A percentile compares a stretch with the other conserved stretches of the same genome.
phyloP scores from a whole-genome alignment of 2,888 invertebrate genomes.

The Lycocerus yunnanus region DNA sequence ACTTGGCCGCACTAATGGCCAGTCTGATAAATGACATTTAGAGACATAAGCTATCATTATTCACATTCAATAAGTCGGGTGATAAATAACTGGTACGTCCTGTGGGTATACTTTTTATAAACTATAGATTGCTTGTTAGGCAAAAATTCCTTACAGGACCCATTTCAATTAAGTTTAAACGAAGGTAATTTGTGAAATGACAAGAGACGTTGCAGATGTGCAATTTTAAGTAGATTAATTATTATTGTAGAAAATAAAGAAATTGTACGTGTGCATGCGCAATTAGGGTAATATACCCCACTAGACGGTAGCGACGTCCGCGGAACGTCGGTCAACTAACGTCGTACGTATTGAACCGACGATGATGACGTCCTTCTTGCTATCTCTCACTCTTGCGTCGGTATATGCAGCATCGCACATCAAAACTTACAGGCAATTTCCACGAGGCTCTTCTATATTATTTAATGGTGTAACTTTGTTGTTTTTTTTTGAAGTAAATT shows the following conservation, averaged over 20 bases:
- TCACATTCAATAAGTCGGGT: constrained; percentile 40
- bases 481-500: neutral
- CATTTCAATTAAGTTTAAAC: constrained; percentile 34
- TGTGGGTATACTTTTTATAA: constrained; percentile 14
- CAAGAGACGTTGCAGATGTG: constrained; percentile 41
- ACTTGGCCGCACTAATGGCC: constrained; percentile 26
- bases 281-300: constrained; percentile 38
- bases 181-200: constrained; percentile 40
- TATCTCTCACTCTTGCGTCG: constrained; percentile 41
- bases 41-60: constrained; percentile 36
- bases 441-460: neutral
- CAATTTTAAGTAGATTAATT: constrained; percentile 41
- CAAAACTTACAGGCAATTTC: constrained; percentile 9
- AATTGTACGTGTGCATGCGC: constrained; percentile 41
- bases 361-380: constrained; percentile 29
- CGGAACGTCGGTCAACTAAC: constrained; percentile 44
- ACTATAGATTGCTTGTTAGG: neutral
- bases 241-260: constrained; percentile 30
- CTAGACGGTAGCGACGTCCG: constrained; percentile 44
- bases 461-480: neutral
- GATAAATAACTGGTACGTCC: constrained; percentile 35
- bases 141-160: constrained; percentile 1
- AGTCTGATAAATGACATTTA: constrained; percentile 39
- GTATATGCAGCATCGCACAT: constrained; percentile 32
- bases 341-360: constrained; percentile 46